Percentiles rank a stretch among this genome's conserved stretches.
Conservation (phyloP, 1,140 invertebrate genomes). For the Prorops nasuta region DNA sequence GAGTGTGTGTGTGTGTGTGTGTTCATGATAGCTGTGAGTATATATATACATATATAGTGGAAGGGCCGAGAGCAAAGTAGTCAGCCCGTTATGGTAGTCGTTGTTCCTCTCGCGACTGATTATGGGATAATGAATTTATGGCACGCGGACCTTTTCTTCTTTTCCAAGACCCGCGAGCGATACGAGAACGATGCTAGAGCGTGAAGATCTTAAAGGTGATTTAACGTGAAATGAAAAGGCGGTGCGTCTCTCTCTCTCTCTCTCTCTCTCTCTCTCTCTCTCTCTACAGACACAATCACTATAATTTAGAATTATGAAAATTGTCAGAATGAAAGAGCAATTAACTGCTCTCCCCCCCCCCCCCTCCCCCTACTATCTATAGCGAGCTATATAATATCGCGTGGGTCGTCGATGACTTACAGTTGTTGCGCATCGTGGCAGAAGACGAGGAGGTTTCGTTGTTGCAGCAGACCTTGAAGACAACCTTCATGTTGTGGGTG, state of each 20-base stretch:
- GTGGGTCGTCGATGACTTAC: no score
- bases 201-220: slow-evolving; percentile 22
- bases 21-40: no score
- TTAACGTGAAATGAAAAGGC: slow-evolving; percentile 26
- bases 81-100: slow-evolving; percentile 7
- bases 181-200: slow-evolving; percentile 9
- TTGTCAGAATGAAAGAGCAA: slow-evolving; percentile 19
- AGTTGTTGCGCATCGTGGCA: slow-evolving; percentile 54
- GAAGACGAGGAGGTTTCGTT: slow-evolving; percentile 47
- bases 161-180: not conserved
- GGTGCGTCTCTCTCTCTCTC: slow-evolving; percentile 4
- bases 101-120: slow-evolving; percentile 19
- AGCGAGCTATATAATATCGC: no score
- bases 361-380: no score
- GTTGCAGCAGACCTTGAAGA: slow-evolving; percentile 91
- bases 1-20: no score
- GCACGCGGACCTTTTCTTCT: slow-evolving; percentile 6
- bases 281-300: slow-evolving; percentile 13
- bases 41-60: no score
- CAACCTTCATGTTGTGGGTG: slow-evolving; percentile 93
- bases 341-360: no score
- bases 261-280: no score
- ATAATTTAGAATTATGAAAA: slow-evolving; percentile 29
- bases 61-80: not conserved
- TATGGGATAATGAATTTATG: slow-evolving; percentile 31